Percentiles rank a stretch among this genome's conserved stretches.
Conservation (phyloP, 2,797 vertebrate genomes). For the Acanthornis magna region DNA sequence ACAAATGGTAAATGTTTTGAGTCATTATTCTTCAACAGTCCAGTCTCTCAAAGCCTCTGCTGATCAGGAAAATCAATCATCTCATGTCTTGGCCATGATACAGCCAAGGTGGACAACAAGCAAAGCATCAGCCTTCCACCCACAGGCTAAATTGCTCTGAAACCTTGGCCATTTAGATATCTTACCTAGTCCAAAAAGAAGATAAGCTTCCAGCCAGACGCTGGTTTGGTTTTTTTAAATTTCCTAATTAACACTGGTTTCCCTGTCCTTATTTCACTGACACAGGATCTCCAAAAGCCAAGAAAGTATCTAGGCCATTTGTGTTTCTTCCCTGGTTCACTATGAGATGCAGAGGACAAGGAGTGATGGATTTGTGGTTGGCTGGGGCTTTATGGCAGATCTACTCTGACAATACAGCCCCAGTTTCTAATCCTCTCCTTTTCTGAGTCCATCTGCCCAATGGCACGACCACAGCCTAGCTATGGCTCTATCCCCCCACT, state of each 20-base stretch:
- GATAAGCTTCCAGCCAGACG: not conserved
- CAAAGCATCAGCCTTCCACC: not conserved
- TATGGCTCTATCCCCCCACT: not conserved
- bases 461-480: not conserved
- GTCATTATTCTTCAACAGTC: not conserved
- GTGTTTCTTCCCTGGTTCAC: not conserved
- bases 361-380: not conserved
- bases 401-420: not conserved
- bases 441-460: not conserved
- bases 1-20: not conserved
- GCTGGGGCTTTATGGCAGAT: not conserved
- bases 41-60: not conserved
- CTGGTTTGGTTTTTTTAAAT: not conserved
- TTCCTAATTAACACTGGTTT: not conserved
- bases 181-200: not conserved
- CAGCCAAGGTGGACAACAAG: not conserved
- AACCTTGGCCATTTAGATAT: not conserved
- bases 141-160: not conserved
- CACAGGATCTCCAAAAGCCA: not conserved
- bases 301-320: not conserved
- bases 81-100: not conserved
- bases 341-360: not conserved
- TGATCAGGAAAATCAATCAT: not conserved
- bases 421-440: not conserved
- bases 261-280: not conserved